Percentiles rank a stretch among this genome's conserved stretches.
Evolutionary conservation across 2,113 vertebrate genomes (phyloP).

Genomic region (Mungos mungo): DNA sequence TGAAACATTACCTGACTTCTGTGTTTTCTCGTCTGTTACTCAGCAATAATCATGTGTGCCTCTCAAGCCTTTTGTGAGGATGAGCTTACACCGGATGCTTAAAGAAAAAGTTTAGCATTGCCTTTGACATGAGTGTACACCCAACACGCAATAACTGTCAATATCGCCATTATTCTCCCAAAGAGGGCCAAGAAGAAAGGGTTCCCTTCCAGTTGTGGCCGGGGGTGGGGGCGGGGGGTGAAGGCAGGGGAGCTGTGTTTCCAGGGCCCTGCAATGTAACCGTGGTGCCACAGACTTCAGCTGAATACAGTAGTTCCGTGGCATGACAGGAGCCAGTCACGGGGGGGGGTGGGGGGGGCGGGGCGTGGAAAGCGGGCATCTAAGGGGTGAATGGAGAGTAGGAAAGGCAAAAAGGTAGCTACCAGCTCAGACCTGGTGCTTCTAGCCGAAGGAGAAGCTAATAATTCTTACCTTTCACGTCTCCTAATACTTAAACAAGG

Average conservation of each 20-base stretch:
- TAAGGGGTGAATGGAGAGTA: not conserved
- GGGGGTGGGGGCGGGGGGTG: not conserved
- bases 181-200: not conserved
- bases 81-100: not conserved
- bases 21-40: not conserved
- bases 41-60: not conserved
- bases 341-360: not conserved
- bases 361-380: not conserved
- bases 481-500: not conserved
- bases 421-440: not conserved
- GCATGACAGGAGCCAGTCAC: not conserved
- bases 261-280: accelerated
- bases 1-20: not conserved
- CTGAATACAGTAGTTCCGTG: not conserved
- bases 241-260: not conserved
- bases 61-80: not conserved
- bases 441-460: not conserved
- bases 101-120: not conserved
- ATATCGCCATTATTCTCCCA: not conserved
- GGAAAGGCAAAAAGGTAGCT: accelerated
- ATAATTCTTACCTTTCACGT: not conserved
- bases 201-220: not conserved
- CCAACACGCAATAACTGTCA: not conserved
- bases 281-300: not conserved
- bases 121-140: not conserved